These are phyloP conservation scores for Pantherophis alleghaniensis DNA, from an alignment of 2,797 vertebrate genomes.

Conservation along the genomic window DNA sequence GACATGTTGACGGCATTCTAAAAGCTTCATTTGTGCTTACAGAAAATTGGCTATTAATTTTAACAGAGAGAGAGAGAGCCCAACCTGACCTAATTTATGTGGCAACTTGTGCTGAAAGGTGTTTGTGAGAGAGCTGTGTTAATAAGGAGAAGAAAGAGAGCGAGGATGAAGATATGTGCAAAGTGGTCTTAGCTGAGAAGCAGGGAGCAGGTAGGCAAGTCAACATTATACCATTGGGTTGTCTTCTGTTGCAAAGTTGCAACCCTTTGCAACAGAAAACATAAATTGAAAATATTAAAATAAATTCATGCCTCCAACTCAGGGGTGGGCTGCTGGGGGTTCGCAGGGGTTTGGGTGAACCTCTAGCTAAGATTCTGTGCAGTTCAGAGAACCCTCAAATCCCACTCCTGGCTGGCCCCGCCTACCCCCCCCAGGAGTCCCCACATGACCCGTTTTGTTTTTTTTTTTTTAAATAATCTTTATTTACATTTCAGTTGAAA, in stretches of 20 bases:
- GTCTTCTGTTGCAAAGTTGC: background rate
- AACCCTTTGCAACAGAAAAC: background rate
- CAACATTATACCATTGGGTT: background rate
- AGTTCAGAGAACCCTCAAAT: too few relatives aligned
- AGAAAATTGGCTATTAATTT: background rate
- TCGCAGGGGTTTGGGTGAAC: too few relatives aligned
- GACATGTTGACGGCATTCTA: background rate
- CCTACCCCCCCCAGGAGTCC: too few relatives aligned
- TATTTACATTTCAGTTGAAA: too few relatives aligned
- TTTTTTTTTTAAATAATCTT: too few relatives aligned
- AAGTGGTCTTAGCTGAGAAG: background rate
- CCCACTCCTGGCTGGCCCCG: too few relatives aligned
- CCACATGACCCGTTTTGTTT: too few relatives aligned
- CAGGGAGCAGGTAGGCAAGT: background rate
- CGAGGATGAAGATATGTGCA: background rate
- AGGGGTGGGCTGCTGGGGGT: too few relatives aligned
- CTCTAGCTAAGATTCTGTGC: too few relatives aligned
- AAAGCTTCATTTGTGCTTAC: background rate
- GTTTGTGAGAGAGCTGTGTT: background rate
- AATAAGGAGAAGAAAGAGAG: background rate
- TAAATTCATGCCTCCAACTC: background rate
- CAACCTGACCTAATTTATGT: background rate
- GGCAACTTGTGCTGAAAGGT: background rate
- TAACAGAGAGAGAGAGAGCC: background rate
- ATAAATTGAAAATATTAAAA: background rate